A percentile compares a stretch with the other conserved stretches of the same genome.
Conservation (phyloP, 2,113 vertebrate genomes). For the Lynx canadensis region DNA sequence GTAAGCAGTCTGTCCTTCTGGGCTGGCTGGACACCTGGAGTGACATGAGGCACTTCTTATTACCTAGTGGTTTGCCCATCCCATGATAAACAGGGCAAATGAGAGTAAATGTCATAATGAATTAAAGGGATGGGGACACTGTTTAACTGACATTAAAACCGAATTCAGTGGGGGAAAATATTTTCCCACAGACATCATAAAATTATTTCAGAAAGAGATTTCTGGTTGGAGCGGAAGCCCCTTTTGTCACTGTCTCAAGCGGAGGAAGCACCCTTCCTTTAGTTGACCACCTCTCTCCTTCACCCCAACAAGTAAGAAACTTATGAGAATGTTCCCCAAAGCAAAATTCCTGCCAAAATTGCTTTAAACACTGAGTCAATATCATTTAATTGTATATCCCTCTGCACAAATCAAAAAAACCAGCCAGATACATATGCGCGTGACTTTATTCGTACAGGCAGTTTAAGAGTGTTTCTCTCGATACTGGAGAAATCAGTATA, state of each 20-base stretch:
- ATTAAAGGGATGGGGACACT: slow-evolving; percentile 27
- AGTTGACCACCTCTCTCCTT: slow-evolving; percentile 44
- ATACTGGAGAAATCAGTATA: not conserved
- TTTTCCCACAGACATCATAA: slow-evolving; percentile 45
- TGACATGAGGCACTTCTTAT: not conserved
- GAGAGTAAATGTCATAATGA: not conserved
- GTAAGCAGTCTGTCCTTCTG: not conserved
- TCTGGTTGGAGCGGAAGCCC: slow-evolving; percentile 38
- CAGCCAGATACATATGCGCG: slow-evolving; percentile 6
- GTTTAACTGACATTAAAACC: slow-evolving; percentile 2
- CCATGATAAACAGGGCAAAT: not conserved
- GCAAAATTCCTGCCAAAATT: slow-evolving; percentile 64
- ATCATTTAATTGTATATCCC: slow-evolving; percentile 71
- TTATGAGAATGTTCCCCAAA: slow-evolving; percentile 27
- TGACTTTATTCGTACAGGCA: not conserved
- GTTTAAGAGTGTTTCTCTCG: slow-evolving; percentile 51
- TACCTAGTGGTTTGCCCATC: not conserved
- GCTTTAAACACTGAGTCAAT: slow-evolving; percentile 64
- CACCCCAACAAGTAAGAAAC: not conserved
- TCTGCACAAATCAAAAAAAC: slow-evolving; percentile 51
- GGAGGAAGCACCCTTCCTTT: not conserved
- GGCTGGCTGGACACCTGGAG: not conserved
- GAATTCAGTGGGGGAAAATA: not conserved
- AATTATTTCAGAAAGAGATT: slow-evolving; percentile 62
- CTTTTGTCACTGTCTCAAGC: slow-evolving; percentile 22